Conservation (phyloP, 2,888 invertebrate genomes). For the Monopis laevigella region DNA sequence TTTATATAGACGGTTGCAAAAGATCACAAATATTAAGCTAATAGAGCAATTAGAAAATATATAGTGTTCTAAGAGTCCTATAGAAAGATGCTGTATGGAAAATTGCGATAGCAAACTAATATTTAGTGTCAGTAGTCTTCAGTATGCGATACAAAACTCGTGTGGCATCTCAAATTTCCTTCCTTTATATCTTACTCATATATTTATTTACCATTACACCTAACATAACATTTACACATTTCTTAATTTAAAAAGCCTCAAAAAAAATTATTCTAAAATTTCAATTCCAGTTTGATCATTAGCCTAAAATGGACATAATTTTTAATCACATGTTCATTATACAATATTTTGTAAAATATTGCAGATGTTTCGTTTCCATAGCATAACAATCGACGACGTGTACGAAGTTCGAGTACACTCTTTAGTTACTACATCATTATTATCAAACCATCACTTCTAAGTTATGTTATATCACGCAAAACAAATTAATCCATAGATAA, state of each 20-base stretch:
- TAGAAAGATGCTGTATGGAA: too few relatives aligned
- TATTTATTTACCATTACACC: not conserved
- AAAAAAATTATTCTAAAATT: conserved; percentile 26
- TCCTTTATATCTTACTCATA: too few relatives aligned
- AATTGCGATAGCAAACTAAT: too few relatives aligned
- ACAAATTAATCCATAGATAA: conserved; percentile 7
- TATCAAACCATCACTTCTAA: conserved; percentile 7
- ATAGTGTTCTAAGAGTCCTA: too few relatives aligned
- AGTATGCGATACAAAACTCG: not conserved
- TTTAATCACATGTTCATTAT: conserved; percentile 18
- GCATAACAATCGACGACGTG: too few relatives aligned
- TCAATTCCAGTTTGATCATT: conserved; percentile 29
- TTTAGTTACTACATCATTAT: conserved; percentile 2
- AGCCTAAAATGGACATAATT: conserved; percentile 33
- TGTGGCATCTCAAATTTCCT: not conserved
- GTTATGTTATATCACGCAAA: conserved; percentile 7
- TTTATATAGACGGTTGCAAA: too few relatives aligned
- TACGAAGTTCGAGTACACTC: too few relatives aligned
- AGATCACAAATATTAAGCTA: too few relatives aligned
- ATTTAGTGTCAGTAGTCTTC: conserved; percentile 8
- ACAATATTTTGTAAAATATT: not conserved
- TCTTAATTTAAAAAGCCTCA: conserved; percentile 18
- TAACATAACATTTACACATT: conserved; percentile 2
- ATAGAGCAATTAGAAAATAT: too few relatives aligned
- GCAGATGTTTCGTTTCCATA: conserved; percentile 1